These are phyloP conservation scores for Gopherus flavomarginatus DNA, from an alignment of 2,113 vertebrate species.

Conservation along the genomic window DNA sequence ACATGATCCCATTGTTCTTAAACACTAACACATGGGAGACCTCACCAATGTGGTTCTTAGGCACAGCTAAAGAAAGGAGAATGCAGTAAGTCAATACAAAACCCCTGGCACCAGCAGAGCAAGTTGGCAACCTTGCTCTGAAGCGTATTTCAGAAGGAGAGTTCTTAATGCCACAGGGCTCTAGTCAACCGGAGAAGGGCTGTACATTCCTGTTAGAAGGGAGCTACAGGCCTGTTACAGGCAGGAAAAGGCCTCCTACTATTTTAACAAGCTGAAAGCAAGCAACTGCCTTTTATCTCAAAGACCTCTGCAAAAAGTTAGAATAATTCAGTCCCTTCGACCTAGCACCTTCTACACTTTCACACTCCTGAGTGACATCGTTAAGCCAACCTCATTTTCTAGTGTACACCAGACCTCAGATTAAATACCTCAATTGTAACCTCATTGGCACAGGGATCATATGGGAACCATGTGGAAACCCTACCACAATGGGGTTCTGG, in stretches of 20 bases:
- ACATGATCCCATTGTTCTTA: neutral
- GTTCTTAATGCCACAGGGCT: conserved; percentile 39
- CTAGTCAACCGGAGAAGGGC: conserved; percentile 30
- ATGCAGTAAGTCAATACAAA: conserved; percentile 11
- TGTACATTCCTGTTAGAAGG: conserved; percentile 37
- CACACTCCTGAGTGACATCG: neutral
- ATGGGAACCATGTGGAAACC: too few relatives aligned
- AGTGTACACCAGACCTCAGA: neutral
- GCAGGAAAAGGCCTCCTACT: conserved; percentile 32
- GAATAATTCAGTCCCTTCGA: conserved; percentile 1
- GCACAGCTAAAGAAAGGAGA: neutral
- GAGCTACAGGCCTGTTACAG: conserved; percentile 17
- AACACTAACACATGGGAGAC: rapidly evolving
- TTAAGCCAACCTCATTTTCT: neutral
- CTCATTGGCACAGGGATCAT: neutral
- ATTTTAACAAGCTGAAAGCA: conserved; percentile 66
- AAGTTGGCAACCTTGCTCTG: conserved; percentile 43
- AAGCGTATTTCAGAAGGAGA: conserved; percentile 40
- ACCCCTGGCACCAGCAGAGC: neutral
- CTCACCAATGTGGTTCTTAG: rapidly evolving
- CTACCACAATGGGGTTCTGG: neutral
- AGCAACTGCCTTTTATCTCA: conserved; percentile 62
- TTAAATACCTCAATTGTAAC: neutral
- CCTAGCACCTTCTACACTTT: neutral
- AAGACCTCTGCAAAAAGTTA: conserved; percentile 46